Conservation (phyloP, 2,888 invertebrate species). For the Panzeria rudis region DNA sequence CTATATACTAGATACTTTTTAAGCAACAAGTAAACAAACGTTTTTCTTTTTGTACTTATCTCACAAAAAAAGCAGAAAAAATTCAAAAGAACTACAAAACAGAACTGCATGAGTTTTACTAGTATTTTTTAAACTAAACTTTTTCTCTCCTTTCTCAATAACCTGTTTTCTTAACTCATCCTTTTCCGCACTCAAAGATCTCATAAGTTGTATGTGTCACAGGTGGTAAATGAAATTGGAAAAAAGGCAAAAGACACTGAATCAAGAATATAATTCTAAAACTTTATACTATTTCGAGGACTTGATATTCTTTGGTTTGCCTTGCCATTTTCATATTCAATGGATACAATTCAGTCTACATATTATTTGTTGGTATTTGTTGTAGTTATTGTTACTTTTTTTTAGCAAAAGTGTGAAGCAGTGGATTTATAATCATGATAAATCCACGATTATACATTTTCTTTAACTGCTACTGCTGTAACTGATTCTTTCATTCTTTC, state of each 20-base stretch:
- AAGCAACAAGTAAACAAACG: constrained; percentile 74
- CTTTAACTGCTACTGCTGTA: constrained; percentile 8
- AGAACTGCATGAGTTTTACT: constrained; percentile 30
- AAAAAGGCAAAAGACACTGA: constrained; percentile 35
- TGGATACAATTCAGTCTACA: constrained; percentile 15
- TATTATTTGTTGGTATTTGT: neutral
- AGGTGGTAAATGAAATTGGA: constrained; percentile 72
- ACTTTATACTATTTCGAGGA: constrained; percentile 62
- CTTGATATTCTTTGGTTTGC: constrained; percentile 32
- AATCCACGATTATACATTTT: constrained; percentile 57
- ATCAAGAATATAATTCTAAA: constrained; percentile 64
- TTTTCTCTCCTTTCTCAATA: neutral
- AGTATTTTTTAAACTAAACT: constrained; percentile 37
- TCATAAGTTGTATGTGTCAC: constrained; percentile 72
- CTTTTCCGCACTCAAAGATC: constrained; percentile 63
- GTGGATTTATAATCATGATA: constrained; percentile 66
- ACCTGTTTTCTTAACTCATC: neutral
- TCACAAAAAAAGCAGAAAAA: constrained; percentile 21
- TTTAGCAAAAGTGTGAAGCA: constrained; percentile 50
- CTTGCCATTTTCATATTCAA: constrained; percentile 38
- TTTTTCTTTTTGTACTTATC: constrained; percentile 69
- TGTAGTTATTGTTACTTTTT: constrained; percentile 29
- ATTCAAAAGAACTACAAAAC: constrained; percentile 9
- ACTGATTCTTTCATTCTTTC: constrained; percentile 28
- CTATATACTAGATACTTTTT: constrained; percentile 57